Percentiles rank a stretch among this genome's conserved stretches.
phyloP scores from a whole-genome alignment of 2,797 vertebrate genomes.

The Eulemur albifrons region DNA sequence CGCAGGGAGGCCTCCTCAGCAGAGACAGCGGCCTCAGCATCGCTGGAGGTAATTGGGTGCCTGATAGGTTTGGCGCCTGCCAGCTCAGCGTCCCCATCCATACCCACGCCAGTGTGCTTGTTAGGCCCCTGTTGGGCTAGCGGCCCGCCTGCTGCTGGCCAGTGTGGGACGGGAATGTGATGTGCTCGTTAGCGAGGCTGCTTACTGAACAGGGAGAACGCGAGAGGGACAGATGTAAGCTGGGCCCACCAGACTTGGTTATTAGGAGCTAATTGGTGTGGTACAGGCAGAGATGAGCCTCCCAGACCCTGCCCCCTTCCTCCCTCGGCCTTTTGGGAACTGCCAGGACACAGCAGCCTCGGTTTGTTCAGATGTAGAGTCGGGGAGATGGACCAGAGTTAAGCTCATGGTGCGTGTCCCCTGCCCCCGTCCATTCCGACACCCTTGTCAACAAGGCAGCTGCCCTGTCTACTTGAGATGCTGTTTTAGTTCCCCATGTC shows the following conservation, averaged over 20 bases:
- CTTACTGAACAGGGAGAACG: neutral
- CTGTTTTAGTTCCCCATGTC: neutral
- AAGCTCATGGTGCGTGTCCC: accelerated
- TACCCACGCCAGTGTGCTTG: accelerated
- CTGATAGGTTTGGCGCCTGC: neutral
- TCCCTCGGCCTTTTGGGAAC: neutral
- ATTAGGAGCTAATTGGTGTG: neutral
- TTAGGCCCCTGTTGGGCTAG: accelerated
- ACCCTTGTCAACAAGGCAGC: neutral
- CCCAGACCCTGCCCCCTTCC: neutral
- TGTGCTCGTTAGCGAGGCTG: neutral
- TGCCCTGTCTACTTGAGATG: neutral
- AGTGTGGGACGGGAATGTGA: neutral
- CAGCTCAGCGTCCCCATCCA: neutral
- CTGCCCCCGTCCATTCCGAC: neutral
- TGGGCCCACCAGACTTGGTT: too few relatives aligned
- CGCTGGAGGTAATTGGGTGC: neutral
- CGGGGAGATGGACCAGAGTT: neutral
- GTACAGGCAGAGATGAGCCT: neutral
- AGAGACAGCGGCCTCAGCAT: neutral
- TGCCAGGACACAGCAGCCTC: neutral
- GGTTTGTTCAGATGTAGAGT: neutral
- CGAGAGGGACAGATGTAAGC: neutral
- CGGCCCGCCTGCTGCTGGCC: neutral
- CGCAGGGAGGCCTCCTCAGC: neutral